Evolutionary conservation across 2,797 vertebrate species (phyloP), one percentile per base, ranked within the genome.

Genomic region (Chromobotia macracanthus): DNA sequence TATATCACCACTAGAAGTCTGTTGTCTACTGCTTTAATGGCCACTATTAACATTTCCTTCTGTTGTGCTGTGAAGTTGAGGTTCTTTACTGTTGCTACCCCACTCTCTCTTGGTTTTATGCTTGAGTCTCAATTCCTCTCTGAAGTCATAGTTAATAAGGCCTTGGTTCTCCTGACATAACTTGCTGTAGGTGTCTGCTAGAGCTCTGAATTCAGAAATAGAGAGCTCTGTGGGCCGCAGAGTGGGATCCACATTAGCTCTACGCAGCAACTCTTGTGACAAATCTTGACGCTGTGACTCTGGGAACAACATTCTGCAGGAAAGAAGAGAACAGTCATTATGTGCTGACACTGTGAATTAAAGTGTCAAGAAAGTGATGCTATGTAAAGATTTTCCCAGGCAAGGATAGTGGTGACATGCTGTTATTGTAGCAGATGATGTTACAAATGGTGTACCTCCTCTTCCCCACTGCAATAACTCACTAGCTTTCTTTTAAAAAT

Each of bases 231-330:
- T 51, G 5, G 98, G 95, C 18, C 95, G 94, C 0, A 96, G 88
- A 5, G 91, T 93, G 18, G 97, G 97, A 85, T 98, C 95, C 83
- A 99, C 92, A 0, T 97, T 89, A 0, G 97, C 96, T 80, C 77
- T 28, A 86, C 87, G 86, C 81, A 99, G 85, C 89, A 99, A 88
- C 83, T 91, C 90, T 81, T 92, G 91, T 0, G 95, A 93, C 88
- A 95, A 92, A 84, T 96, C 90, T 0, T 87, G 61, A 7, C 96
- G 95, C 25, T 86, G 84, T 0, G 81, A 90, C 91, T 96, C 93
- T 0, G 98, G 97, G 88, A 99, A 99, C 87, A 99, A 84, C 89
- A 93, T 95, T 84, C 97, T 99, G 86, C 19, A 41, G 23, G 38
- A 28, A 31, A 71, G 38, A 13, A 1, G 35, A 55, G 9, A 82